Base-by-base conservation (phyloP, 1,140 invertebrate species). In the Archivesica marissinica region DNA sequence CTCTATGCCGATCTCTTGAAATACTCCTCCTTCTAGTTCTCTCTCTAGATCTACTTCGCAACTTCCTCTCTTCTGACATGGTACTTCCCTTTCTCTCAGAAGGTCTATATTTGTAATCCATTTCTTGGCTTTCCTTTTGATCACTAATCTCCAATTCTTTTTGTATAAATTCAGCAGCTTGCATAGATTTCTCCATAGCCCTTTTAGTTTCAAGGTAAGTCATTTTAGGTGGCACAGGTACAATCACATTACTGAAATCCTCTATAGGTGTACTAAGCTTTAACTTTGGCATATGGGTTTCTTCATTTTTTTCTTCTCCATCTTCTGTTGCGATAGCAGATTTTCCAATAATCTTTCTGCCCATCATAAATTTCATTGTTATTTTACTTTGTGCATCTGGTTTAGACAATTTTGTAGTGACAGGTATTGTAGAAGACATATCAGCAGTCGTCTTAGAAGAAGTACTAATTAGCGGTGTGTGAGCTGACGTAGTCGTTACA, bases 301-400 rank as follows among this genome's bases (percentile, higher is more conserved):
- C 17, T 61, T 47, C 59, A 35, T 66, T 30, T 44, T 25, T 44
- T 35, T 83, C 80, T 47, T 83, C 80, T 28, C 28, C 38, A 44
- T 83, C 80, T 70, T 83, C 80, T 25, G 28, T 15, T 15, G 28
- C 33, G n/a, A 75, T 64, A 20, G 80, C 80, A 56, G 80, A 74
- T 30, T 83, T 83, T 7, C 64, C 54, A 61, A 75, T 64, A 3
- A 83, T 11, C 59, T 83, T 83, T 35, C 70, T 74, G 38, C 80
- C 80, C 0, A 38, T n/a, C 9, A 52, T 41, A 74, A 83, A 83
- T 59, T 83, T 83, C 80, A 83, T 83, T 1, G 70, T 74, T 56
- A 83, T 64, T 47, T 83, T 83, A 30, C 44, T 30, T 9, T 3
- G 9, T 28, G 61, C 76, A 23, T 39, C 2, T 33, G 41, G 33